Conservation (phyloP, 1,140 invertebrate species). For the Gryon sp. region DNA sequence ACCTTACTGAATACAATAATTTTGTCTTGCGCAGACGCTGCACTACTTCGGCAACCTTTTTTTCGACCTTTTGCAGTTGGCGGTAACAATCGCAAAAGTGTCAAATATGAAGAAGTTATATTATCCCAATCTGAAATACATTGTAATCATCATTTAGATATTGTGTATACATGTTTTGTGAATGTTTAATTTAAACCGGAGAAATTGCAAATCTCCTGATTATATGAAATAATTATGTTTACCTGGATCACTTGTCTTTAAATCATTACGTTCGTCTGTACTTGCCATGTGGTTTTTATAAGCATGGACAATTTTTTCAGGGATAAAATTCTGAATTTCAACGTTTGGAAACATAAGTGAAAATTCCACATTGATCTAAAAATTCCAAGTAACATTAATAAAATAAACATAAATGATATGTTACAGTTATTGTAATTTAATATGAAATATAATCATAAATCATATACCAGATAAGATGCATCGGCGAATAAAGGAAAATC, state of each 20-base stretch:
- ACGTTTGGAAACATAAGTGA: background rate
- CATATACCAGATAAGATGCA: background rate
- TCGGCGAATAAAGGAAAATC: background rate
- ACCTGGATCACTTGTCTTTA: background rate
- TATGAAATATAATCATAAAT: background rate
- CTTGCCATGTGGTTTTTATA: background rate
- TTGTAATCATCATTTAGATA: no score
- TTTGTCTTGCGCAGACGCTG: background rate
- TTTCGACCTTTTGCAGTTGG: constrained; percentile 8
- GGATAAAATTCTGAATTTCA: background rate
- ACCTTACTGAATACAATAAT: constrained; percentile 7
- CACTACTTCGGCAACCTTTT: background rate
- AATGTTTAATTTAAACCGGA: no score
- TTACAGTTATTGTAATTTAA: background rate
- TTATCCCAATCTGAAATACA: no score
- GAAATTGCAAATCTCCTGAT: no score
- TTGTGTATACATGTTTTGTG: no score
- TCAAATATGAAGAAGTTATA: no score
- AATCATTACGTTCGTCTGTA: background rate
- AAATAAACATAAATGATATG: no score
- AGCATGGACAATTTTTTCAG: background rate
- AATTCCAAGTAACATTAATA: background rate
- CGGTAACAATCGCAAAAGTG: background rate
- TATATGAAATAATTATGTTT: no score
- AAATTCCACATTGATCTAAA: background rate